phyloP scores from a whole-genome alignment of 2,797 vertebrate species.

The Meriones psammophilus region DNA sequence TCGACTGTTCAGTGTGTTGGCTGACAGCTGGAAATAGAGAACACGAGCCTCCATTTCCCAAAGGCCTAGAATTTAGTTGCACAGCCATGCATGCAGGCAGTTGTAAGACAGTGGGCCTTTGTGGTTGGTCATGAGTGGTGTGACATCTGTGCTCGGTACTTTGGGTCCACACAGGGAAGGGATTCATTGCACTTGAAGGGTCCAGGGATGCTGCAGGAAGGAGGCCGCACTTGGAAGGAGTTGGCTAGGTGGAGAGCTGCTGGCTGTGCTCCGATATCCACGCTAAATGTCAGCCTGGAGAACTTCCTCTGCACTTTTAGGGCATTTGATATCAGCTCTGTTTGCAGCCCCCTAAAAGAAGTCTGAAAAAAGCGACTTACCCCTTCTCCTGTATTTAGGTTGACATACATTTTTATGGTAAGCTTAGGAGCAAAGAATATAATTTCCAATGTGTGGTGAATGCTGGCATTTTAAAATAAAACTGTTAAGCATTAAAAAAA shows the following conservation, averaged over 20 bases:
- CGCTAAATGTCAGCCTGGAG: neutral
- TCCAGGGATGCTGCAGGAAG: neutral
- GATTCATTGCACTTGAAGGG: neutral
- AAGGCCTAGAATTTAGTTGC: neutral
- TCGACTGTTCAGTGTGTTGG: neutral
- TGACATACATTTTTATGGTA: conserved; percentile 22
- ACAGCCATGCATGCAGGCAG: rapidly evolving
- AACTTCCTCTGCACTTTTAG: neutral
- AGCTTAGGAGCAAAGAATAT: neutral
- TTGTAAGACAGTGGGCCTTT: neutral
- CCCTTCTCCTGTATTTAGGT: neutral
- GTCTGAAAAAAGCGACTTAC: neutral
- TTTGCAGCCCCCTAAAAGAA: neutral
- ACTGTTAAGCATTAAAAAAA: neutral
- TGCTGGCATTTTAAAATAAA: conserved; percentile 49
- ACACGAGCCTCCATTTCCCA: neutral
- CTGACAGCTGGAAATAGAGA: neutral
- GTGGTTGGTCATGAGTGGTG: neutral
- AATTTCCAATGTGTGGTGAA: neutral
- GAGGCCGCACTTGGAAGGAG: neutral
- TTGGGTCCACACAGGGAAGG: neutral
- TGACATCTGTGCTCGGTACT: neutral
- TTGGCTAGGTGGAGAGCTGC: neutral
- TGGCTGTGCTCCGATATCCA: neutral
- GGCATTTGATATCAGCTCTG: neutral